Evolutionary conservation across 1,140 invertebrate genomes (phyloP), one percentile per base, ranked within the genome.

Genomic region (Temnothorax longispinosus): DNA sequence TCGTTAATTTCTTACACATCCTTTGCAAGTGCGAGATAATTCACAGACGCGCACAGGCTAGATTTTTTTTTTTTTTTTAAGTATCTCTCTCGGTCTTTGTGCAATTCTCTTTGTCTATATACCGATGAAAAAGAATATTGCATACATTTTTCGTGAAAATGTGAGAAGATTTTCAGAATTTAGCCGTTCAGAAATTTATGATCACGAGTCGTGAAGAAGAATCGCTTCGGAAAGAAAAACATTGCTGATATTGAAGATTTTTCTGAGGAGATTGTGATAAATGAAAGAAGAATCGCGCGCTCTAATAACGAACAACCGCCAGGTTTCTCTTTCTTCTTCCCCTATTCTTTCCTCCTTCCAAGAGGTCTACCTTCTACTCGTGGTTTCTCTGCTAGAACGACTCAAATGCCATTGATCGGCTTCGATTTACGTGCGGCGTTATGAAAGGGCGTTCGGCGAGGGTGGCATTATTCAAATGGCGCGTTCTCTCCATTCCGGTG

Each of bases 321-420:
- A n/a, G 80, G 67, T 91, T 82, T 89, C 62, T 85, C 87, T 90
- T 87, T 90, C 87, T 86, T 81, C 35, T 38, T 15, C 86, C 85
- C 52, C 18, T n/a, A 54, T 2, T 54, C 52, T 62, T 77, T 89
- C 88, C 88, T 86, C 80, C 81, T 67, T 77, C 88, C 87, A 10
- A 52, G 18, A 27, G 13, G 6, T 35, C 11, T 41, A 13, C n/a
- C 41, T 77, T 67, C 27, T 35, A 7, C 38, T 41, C 74, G 11
- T 38, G 44, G 27, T 50, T n/a, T 41, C 13, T 21, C 13, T 21
- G 18, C 44, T 10, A 21, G 58, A 13, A 0, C 47, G 64, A 58
- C 27, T 44, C 21, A 71, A 81, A 56, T 80, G 76, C 11, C 76
- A 67, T 38, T 47, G 76, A 52, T 21, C 44, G 56, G 4, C n/a